phyloP scores from a whole-genome alignment of 2,113 vertebrate species.

The Alouatta palliata region DNA sequence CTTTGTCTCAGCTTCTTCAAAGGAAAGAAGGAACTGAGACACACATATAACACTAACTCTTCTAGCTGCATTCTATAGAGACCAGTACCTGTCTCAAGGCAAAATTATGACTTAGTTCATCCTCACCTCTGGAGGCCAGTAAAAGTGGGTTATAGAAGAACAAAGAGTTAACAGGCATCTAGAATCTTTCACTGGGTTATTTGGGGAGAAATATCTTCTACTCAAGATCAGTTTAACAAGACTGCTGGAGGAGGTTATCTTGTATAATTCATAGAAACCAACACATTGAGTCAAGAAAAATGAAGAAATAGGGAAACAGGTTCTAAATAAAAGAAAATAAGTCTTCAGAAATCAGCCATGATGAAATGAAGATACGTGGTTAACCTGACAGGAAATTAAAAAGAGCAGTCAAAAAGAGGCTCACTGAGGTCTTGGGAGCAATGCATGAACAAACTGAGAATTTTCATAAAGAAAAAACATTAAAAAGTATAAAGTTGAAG shows the following conservation, averaged over 20 bases:
- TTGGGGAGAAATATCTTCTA: background rate
- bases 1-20: background rate
- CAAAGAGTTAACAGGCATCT: background rate
- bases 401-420: background rate
- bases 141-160: background rate
- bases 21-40: background rate
- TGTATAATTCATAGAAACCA: background rate
- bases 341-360: background rate
- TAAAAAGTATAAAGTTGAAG: background rate
- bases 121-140: background rate
- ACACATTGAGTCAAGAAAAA: background rate
- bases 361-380: background rate
- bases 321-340: background rate
- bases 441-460: background rate
- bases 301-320: background rate
- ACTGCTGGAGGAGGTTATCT: background rate
- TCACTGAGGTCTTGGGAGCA: background rate
- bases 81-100: background rate
- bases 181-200: background rate
- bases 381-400: background rate
- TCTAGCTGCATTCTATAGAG: background rate
- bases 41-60: background rate
- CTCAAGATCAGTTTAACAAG: background rate
- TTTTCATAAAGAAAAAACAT: background rate
- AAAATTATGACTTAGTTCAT: background rate